Conservation (phyloP, 1,140 invertebrate genomes). For the Phocides pigmalion region DNA sequence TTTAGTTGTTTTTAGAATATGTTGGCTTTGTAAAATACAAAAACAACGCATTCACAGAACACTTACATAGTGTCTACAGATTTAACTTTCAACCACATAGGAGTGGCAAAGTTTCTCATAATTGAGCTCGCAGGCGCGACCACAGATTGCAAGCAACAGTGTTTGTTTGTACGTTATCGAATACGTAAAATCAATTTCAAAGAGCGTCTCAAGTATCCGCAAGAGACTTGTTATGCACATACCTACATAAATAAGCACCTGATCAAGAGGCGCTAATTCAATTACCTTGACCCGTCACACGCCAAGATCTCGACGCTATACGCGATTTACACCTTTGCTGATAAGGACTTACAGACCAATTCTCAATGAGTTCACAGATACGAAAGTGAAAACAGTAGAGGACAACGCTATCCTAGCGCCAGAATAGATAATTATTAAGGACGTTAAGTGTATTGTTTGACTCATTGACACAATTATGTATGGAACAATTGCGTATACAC, state of each 20-base stretch:
- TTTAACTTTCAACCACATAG: constrained; percentile 19
- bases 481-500: not conserved
- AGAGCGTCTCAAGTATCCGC: constrained; percentile 3
- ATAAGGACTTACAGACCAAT: not conserved
- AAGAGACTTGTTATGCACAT: not conserved
- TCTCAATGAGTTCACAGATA: not conserved
- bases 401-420: constrained; percentile 13
- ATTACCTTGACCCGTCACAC: constrained; percentile 20
- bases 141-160: constrained; percentile 8
- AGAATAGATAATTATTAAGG: constrained; percentile 8
- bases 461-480: not conserved
- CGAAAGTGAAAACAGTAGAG: constrained; percentile 18
- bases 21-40: too few species aligned
- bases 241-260: constrained; percentile 4
- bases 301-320: constrained; percentile 1
- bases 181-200: constrained; percentile 17
- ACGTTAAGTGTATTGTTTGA: not conserved
- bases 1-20: too few species aligned
- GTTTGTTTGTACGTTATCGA: constrained; percentile 13
- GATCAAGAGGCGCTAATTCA: constrained; percentile 16
- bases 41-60: not conserved
- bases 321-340: not conserved
- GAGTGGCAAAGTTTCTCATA: constrained; percentile 13
- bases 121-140: constrained; percentile 15
- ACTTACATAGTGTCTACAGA: not conserved